phyloP scores from a whole-genome alignment of 2,113 vertebrate genomes.

The Eidolon helvum region DNA sequence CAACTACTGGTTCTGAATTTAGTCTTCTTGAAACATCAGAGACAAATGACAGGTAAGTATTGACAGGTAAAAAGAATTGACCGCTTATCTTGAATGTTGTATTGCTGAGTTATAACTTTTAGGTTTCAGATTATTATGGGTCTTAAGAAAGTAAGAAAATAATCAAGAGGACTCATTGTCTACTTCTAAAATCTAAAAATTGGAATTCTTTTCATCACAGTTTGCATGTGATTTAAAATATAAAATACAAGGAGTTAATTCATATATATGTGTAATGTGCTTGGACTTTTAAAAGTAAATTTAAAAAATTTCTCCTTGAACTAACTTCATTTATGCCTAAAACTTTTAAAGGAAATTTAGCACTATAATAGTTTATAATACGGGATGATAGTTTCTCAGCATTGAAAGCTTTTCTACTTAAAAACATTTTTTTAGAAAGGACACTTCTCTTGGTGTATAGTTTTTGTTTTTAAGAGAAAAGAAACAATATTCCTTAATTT shows the following conservation, averaged over 20 bases:
- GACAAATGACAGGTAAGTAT: constrained; percentile 78
- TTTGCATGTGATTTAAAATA: constrained; percentile 60
- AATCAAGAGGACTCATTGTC: constrained; percentile 74
- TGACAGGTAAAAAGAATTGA: constrained; percentile 76
- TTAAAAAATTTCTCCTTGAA: constrained; percentile 43
- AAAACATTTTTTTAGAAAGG: neutral
- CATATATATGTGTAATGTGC: neutral
- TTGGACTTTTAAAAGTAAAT: constrained; percentile 48
- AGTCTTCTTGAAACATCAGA: constrained; percentile 77
- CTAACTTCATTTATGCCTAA: constrained; percentile 50
- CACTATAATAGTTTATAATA: constrained; percentile 9
- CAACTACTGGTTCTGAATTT: constrained; percentile 73
- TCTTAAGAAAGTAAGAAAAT: constrained; percentile 60
- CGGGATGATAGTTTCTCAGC: neutral
- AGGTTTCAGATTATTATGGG: constrained; percentile 51
- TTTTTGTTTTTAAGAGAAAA: constrained; percentile 45
- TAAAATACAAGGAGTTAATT: constrained; percentile 44
- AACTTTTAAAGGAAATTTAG: constrained; percentile 47
- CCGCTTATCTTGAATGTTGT: constrained; percentile 53
- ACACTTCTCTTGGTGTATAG: constrained; percentile 8
- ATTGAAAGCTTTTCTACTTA: constrained; percentile 10
- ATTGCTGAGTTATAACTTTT: constrained; percentile 52
- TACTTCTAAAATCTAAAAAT: constrained; percentile 72
- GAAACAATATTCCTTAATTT: constrained; percentile 34
- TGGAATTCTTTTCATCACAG: constrained; percentile 45